A percentile compares a stretch with the other conserved stretches of the same genome.
These are phyloP conservation scores for Megaptera novaeangliae DNA, from an alignment of 2,113 vertebrate genomes.

Conservation along the genomic window DNA sequence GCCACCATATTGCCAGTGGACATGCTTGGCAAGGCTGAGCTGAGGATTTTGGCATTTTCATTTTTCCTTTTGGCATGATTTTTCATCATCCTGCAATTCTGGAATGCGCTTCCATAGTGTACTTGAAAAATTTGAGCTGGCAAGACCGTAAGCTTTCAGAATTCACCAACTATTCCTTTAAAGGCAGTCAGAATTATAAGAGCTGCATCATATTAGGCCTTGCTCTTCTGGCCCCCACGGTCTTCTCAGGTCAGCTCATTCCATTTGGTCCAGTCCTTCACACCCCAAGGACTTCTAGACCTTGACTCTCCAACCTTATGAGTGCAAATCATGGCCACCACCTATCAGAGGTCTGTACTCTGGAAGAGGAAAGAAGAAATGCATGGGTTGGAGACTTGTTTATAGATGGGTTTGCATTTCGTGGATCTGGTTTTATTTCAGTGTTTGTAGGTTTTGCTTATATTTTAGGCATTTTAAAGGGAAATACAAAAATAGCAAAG, in stretches of 20 bases:
- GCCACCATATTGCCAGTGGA: conserved; percentile 29
- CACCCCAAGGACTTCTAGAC: background rate
- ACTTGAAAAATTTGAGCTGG: conserved; percentile 61
- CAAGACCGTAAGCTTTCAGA: conserved; percentile 68
- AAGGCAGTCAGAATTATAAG: background rate
- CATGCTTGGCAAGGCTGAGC: conserved; percentile 38
- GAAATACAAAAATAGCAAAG: background rate
- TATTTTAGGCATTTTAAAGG: conserved; percentile 9
- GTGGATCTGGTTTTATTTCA: background rate
- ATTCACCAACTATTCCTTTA: background rate
- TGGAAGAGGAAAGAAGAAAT: background rate
- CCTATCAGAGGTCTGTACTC: background rate
- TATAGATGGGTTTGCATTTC: background rate
- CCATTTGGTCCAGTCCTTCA: background rate
- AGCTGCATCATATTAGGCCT: background rate
- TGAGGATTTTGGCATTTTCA: conserved; percentile 59
- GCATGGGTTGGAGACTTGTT: background rate
- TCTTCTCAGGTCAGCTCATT: background rate
- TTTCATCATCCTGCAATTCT: conserved; percentile 64
- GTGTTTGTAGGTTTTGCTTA: background rate
- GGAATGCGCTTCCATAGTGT: conserved; percentile 37
- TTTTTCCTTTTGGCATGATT: conserved; percentile 59
- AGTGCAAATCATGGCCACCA: background rate
- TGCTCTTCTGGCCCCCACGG: background rate
- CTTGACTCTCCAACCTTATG: background rate